These are phyloP conservation scores for Lepidochitona cinerea DNA, from an alignment of 2,888 invertebrate species.

Conservation along the genomic window DNA sequence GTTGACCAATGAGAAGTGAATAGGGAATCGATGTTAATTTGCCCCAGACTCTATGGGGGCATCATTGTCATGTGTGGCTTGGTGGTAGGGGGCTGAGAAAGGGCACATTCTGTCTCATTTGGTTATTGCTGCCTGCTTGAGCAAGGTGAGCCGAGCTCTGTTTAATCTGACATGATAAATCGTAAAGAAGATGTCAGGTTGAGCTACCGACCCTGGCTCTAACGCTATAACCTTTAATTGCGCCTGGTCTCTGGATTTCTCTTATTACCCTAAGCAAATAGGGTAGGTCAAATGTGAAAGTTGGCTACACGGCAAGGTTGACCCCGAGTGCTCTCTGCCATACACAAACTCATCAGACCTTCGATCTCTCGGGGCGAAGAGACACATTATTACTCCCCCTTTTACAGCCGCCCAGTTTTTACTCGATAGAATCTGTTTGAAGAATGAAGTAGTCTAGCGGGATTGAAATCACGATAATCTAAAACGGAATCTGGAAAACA, in stretches of 20 bases:
- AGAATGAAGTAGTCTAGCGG: background rate
- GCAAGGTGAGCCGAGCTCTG: background rate
- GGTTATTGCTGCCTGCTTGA: background rate
- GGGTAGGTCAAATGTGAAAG: slow-evolving; percentile 1
- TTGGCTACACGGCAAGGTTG: background rate
- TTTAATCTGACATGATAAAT: background rate
- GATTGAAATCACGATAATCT: background rate
- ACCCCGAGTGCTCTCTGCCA: background rate
- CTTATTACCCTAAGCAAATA: slow-evolving; percentile 3
- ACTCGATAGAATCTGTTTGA: slow-evolving; percentile 1
- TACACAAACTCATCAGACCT: background rate
- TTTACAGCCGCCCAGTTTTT: background rate
- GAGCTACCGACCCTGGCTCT: background rate
- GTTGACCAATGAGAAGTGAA: background rate
- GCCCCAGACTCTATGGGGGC: background rate
- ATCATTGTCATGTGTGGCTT: background rate
- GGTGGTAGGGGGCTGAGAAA: background rate
- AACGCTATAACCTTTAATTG: background rate
- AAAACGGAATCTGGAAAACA: background rate
- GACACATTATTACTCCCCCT: background rate
- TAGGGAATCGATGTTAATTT: slow-evolving; percentile 8
- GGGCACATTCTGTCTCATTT: background rate
- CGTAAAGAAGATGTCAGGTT: background rate
- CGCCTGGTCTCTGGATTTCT: background rate
- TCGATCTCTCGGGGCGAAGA: background rate